phyloP scores from a whole-genome alignment of 1,140 invertebrate genomes.

The Zaprionus gabonicus region DNA sequence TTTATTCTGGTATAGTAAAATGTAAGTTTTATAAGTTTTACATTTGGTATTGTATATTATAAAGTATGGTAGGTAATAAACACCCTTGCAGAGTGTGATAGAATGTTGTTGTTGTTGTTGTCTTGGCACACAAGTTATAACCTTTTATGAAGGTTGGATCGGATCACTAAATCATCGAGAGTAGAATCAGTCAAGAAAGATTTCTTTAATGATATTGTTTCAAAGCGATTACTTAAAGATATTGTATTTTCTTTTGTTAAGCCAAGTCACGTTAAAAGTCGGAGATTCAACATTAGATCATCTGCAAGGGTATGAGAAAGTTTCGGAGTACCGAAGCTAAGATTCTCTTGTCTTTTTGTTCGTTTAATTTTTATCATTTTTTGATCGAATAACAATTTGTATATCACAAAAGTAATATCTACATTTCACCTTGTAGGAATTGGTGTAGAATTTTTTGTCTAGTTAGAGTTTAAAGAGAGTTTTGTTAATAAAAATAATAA shows the following conservation, averaged over 20 bases:
- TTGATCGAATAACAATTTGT: conserved; percentile 81
- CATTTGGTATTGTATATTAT: conserved; percentile 64
- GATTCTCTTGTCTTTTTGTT: conserved; percentile 11
- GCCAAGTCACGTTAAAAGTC: conserved; percentile 21
- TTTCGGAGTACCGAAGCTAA: conserved; percentile 36
- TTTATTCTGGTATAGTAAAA: conserved; percentile 76
- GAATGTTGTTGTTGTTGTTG: conserved; percentile 5
- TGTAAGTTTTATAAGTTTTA: conserved; percentile 68
- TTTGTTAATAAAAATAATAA: conserved; percentile 43
- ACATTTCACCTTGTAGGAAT: conserved; percentile 80
- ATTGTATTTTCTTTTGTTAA: not conserved
- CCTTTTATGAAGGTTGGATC: conserved; percentile 21
- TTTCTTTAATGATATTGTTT: conserved; percentile 36
- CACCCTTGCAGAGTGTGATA: conserved; percentile 38
- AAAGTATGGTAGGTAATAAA: conserved; percentile 55
- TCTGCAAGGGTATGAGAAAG: conserved; percentile 38
- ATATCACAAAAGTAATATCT: conserved; percentile 83
- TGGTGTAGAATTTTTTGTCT: conserved; percentile 61
- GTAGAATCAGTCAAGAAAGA: conserved; percentile 26
- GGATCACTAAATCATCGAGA: conserved; percentile 40
- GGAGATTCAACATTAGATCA: conserved; percentile 6
- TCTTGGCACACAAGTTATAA: conserved; percentile 17
- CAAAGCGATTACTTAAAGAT: conserved; percentile 14
- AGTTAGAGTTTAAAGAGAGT: conserved; percentile 38
- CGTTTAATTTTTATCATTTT: conserved; percentile 48